Base-by-base conservation (phyloP, 1,140 invertebrate species). In the Eumaeus atala region DNA sequence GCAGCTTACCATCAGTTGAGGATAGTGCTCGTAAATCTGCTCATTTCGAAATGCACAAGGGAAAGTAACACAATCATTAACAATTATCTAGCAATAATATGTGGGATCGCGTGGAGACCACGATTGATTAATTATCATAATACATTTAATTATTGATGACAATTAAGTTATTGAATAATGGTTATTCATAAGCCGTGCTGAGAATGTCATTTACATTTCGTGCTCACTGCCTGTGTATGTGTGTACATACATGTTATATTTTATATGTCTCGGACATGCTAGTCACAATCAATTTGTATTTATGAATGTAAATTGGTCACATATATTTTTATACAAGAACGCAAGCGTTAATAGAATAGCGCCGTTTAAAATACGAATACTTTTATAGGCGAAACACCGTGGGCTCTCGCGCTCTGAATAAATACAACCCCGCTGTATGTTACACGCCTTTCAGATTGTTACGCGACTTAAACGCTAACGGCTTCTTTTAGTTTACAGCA, bases 401-500 rank as follows among this genome's bases (percentile, higher is more conserved):
- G 40, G 40, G 40, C 40, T 44, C 40, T 58, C 60, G 54, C 38
- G 36, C 58, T 64, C 62, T 68, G 66, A 72, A 69, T 59, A 69
- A 72, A 72, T 69, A 71, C 61, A 57, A 44, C 56, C 59, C 64
- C 55, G 48, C 59, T 65, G 60, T 62, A 62, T 67, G 66, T 67
- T 59, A 61, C 52, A 54, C 63, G 61, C 62, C 66, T 66, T 67
- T 72, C 69, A 66, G 62, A 72, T 72, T 64, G 64, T 64, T 70
- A 62, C 70, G 62, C 67, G 66, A 70, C 68, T 75, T 73, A 71
- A 72, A 59, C 66, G 61, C 59, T 72, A 74, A 78, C 78, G 70
- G 65, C 74, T 82, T 74, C 72, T 76, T 77, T 77, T 75, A 73
- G 66, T 72, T 72, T 71, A 67, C 62, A 65, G 64, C 72, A 66